phyloP scores from a whole-genome alignment of 2,797 vertebrate genomes.

The Paedocypris micromegethes region DNA sequence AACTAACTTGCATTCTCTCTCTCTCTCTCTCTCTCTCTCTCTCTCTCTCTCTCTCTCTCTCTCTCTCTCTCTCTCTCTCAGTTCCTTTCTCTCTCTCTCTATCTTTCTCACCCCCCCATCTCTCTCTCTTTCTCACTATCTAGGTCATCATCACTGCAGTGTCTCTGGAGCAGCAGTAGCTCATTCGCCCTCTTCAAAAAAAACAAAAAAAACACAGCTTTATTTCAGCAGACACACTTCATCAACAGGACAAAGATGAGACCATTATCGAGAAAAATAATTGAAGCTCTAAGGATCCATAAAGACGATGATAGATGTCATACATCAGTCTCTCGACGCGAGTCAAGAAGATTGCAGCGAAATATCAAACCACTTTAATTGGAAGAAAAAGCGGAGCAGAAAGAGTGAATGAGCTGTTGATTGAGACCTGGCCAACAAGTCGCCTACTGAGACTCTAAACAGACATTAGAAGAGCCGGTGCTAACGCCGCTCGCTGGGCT shows the following conservation, averaged over 20 bases:
- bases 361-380: conserved; percentile 8
- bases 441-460: conserved; percentile 15
- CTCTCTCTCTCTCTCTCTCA: conserved; percentile 30
- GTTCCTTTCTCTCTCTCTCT: conserved; percentile 19
- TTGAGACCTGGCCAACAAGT: conserved; percentile 17
- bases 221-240: conserved; percentile 22
- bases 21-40: neutral
- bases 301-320: neutral
- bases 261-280: conserved; percentile 28
- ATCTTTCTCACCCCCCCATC: conserved; percentile 3
- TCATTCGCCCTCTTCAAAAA: conserved; percentile 27
- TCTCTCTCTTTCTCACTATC: conserved; percentile 41
- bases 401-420: conserved; percentile 9
- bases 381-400: neutral
- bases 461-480: conserved; percentile 20
- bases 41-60: conserved; percentile 4
- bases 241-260: conserved; percentile 9
- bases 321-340: neutral
- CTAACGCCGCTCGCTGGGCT: conserved; percentile 21
- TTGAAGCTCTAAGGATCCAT: conserved; percentile 12
- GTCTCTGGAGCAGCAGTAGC: conserved; percentile 35
- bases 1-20: too few species aligned
- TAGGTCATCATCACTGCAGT: conserved; percentile 51
- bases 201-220: neutral
- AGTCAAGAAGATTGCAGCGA: conserved; percentile 6